Evolutionary conservation across 1,140 invertebrate species (phyloP), one percentile per base, ranked within the genome.

Genomic region (Oryctes rhinoceros): DNA sequence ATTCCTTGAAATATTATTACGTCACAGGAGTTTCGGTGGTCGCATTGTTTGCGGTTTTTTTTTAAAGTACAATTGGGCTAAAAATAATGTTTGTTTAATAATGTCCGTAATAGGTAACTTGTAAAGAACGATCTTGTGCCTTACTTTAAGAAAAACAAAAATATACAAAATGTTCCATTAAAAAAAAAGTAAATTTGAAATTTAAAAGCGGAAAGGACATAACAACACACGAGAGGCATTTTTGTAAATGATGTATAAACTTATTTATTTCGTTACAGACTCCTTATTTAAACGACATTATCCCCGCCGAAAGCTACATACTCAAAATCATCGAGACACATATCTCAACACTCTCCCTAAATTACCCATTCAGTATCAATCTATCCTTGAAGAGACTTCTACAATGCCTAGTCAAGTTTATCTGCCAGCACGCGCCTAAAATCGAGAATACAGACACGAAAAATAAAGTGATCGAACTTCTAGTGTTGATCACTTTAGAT

Each of bases 251-350:
- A 30, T 30, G 24, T 30, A 2, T 0, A 30, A 30, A 30, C 75
- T 35, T 39, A 24, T 75, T 79, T 78, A 65, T 80, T n/a, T 10
- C 37, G 6, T 90, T 89, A 53, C 86, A 95, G 94, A 91, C 91
- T 65, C 91, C 92, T 5, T 94, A 93, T 85, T 90, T 92, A 18
- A 93, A 92, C 82, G 94, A 97, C 85, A 92, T 95, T 6, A 93
- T 96, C 82, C 95, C 95, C 30, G 92, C 93, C 0, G 95, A 97
- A 85, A 95, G 92, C 84, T 95, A 94, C 81, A 91, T 96, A 7
- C 88, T 93, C 80, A 90, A 90, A 37, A 89, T 92, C 2, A 89
- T 94, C 9, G 90, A 90, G 83, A 86, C 88, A 30, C 90, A 91
- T 80, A 88, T 92, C 11, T 89, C 89, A 20, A 90, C 90, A 10